Evolutionary conservation across 2,113 vertebrate species (phyloP).

Genomic region (Pachyramphus minor): DNA sequence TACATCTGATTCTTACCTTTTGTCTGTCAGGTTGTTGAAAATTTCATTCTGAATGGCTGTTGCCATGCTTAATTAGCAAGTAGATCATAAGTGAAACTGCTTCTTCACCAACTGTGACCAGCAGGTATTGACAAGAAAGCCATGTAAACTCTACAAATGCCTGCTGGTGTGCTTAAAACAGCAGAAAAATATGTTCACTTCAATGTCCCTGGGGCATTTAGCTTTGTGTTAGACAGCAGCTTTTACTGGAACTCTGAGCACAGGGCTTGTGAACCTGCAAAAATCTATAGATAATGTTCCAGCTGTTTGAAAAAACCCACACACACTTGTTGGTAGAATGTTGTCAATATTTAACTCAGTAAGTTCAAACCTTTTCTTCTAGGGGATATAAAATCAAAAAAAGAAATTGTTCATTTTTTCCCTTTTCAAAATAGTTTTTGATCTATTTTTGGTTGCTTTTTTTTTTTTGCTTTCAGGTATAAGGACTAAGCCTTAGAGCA

Average conservation of each 20-base stretch:
- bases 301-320: not conserved
- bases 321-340: not conserved
- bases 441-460: not conserved
- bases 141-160: slow-evolving; percentile 43
- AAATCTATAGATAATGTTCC: slow-evolving; percentile 41
- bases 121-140: slow-evolving; percentile 63
- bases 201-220: not conserved
- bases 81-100: slow-evolving; percentile 71
- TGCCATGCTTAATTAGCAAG: slow-evolving; percentile 53
- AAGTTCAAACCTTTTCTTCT: not conserved
- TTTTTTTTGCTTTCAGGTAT: not conserved
- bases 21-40: slow-evolving; percentile 2
- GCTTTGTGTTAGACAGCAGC: slow-evolving; percentile 39
- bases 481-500: not conserved
- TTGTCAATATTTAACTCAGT: not conserved
- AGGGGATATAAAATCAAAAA: not conserved
- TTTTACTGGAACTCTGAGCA: slow-evolving; percentile 26
- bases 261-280: slow-evolving; percentile 15
- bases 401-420: not conserved
- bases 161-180: slow-evolving; percentile 43
- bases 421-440: not conserved
- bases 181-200: slow-evolving; percentile 36
- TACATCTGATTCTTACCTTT: not conserved
- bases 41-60: not conserved
- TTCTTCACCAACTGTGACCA: slow-evolving; percentile 73